phyloP scores from a whole-genome alignment of 2,797 vertebrate species.

The Tinamus major region DNA sequence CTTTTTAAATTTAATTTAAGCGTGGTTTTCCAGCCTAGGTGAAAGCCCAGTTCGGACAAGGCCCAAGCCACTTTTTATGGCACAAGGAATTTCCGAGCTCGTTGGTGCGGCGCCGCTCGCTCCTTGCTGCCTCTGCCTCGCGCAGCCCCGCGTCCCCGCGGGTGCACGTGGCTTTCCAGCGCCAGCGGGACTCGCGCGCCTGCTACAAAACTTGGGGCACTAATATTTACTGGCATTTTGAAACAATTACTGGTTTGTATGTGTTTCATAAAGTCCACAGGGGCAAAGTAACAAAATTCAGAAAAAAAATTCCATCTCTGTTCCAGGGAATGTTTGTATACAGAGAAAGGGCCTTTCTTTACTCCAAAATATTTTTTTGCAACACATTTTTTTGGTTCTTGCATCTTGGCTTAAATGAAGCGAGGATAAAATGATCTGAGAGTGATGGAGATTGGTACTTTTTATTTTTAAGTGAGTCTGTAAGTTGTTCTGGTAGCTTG shows the following conservation, averaged over 20 bases:
- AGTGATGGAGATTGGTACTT: background rate
- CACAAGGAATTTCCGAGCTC: background rate
- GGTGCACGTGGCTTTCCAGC: background rate
- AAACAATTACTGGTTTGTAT: background rate
- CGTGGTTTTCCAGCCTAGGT: constrained; percentile 16
- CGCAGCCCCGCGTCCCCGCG: background rate
- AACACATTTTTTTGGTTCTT: background rate
- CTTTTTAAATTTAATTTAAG: constrained; percentile 60
- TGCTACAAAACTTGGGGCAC: background rate
- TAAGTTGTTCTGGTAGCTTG: constrained; percentile 4
- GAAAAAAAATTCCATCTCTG: background rate
- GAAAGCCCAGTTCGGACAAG: constrained; percentile 40
- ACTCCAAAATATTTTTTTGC: background rate
- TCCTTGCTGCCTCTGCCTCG: too few relatives aligned
- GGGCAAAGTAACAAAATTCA: background rate
- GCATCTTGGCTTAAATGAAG: background rate
- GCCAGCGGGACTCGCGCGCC: background rate
- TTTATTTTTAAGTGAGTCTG: background rate
- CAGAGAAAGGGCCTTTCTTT: background rate
- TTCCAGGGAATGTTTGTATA: background rate
- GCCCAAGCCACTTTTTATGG: constrained; percentile 19
- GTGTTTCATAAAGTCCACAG: background rate
- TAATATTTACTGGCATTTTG: constrained; percentile 48
- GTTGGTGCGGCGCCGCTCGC: too few relatives aligned
- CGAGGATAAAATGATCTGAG: background rate